Percentiles rank a stretch among this genome's conserved stretches.
Conservation (phyloP, 2,113 vertebrate genomes). For the Triplophysa siluroides region DNA sequence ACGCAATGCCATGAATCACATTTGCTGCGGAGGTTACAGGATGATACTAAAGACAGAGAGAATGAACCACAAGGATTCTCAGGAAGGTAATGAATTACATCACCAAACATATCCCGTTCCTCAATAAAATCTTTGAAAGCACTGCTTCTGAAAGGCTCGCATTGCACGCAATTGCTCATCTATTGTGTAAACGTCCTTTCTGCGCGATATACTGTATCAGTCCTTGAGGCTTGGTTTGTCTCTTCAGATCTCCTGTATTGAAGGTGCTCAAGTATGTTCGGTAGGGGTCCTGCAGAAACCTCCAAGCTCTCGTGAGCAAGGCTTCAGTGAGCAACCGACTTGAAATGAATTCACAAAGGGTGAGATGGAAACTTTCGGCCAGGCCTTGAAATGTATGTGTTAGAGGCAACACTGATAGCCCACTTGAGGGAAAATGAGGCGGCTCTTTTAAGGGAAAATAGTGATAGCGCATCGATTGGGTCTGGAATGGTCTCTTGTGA, state of each 20-base stretch:
- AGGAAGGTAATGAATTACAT: slow-evolving; percentile 27
- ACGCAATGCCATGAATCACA: slow-evolving; percentile 27
- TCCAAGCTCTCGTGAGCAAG: slow-evolving; percentile 1
- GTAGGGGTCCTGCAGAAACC: slow-evolving; percentile 9
- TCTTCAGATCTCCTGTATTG: slow-evolving; percentile 9
- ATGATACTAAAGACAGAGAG: neutral
- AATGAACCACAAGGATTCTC: neutral
- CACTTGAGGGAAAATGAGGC: slow-evolving; percentile 65
- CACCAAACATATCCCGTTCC: neutral
- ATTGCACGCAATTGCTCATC: neutral
- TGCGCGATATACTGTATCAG: slow-evolving; percentile 5
- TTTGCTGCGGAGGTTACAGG: slow-evolving; percentile 14
- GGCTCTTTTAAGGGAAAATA: slow-evolving; percentile 63
- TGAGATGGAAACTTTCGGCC: slow-evolving; percentile 40
- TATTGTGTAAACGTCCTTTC: slow-evolving; percentile 7
- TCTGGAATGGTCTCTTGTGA: slow-evolving; percentile 53
- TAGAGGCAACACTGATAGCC: slow-evolving; percentile 58
- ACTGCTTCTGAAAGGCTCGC: slow-evolving; percentile 23
- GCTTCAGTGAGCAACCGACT: slow-evolving; percentile 5
- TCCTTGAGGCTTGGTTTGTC: slow-evolving; percentile 15
- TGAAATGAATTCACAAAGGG: slow-evolving; percentile 37
- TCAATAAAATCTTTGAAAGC: slow-evolving; percentile 12
- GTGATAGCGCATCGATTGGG: slow-evolving; percentile 58
- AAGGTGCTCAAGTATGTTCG: slow-evolving; percentile 21
- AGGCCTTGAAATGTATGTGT: slow-evolving; percentile 53